Evolutionary conservation across 2,797 vertebrate genomes (phyloP).

Genomic region (Carcharodon carcharias): DNA sequence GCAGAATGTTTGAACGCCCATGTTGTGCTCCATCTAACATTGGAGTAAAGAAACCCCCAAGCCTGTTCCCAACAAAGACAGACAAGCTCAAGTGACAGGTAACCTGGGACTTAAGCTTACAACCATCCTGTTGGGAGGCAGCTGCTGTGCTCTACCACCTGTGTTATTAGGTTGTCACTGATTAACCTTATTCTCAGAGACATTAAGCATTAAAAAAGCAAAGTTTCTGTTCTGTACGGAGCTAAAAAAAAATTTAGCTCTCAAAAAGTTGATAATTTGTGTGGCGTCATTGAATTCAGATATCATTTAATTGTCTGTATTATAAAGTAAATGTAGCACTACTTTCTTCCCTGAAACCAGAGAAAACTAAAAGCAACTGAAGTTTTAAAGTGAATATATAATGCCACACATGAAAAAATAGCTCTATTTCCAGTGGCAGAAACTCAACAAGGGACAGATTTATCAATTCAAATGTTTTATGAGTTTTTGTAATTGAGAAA

Average conservation of each 20-base stretch:
- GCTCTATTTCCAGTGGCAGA: constrained; percentile 55
- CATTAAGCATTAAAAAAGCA: neutral
- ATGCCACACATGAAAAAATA: constrained; percentile 32
- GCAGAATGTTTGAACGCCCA: neutral
- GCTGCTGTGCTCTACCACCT: neutral
- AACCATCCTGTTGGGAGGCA: neutral
- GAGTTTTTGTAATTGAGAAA: constrained; percentile 86
- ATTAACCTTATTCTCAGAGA: constrained; percentile 13
- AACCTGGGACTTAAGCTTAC: neutral
- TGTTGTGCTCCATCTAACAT: neutral
- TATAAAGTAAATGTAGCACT: neutral
- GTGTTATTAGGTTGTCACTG: neutral
- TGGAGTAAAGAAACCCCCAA: constrained; percentile 1
- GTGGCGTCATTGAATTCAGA: neutral
- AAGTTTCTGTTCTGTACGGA: neutral
- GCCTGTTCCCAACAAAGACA: neutral
- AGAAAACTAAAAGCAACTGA: constrained; percentile 33
- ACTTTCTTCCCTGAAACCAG: constrained; percentile 9
- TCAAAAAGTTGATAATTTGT: neutral
- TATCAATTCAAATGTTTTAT: constrained; percentile 81
- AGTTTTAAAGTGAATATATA: constrained; percentile 30
- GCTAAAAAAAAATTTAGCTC: neutral
- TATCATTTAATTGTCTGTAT: neutral
- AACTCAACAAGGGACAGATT: constrained; percentile 65
- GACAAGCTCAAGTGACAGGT: constrained; percentile 18